Evolutionary conservation across 2,113 vertebrate genomes (phyloP), one percentile per base, ranked within the genome.

Genomic region (Callithrix jacchus): DNA sequence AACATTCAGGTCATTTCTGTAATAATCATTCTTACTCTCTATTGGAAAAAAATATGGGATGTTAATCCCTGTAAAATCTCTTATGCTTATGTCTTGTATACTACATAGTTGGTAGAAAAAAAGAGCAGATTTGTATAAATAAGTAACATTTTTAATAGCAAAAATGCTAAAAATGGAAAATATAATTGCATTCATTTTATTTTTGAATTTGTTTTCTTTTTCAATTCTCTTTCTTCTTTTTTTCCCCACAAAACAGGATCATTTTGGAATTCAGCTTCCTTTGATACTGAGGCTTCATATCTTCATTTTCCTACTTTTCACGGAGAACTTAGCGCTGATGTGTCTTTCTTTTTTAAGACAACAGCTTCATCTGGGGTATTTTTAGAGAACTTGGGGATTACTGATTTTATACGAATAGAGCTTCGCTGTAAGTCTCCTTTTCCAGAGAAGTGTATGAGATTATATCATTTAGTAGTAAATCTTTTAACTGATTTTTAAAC

Each of bases 301-400:
- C 99, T 99, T 71, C 99, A 99, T 98, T 99, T 99, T 64, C 99
- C 99, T 14, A 99, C 99, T n/a, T 99, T 99, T 95, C 99, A 99
- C 0, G 99, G 99, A 89, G 99, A 99, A 94, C 98, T 99, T 37
- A 99, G 99, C 6, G 99, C 99, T 10, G 99, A 99, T 93, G 99
- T 99, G 40, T 99, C 99, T 12, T 99, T 99, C 98, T 99, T 99
- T 95, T 99, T 99, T 96, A 99, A 99, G 98, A 99, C 99, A 45
- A 99, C 98, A 20, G 99, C 99, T 25, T 99, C 99, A 0, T 99
- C 99, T 3, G 99, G 99, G 54, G 99, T 99, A 8, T 99, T 99
- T 98, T 98, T 99, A 98, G 99, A 99, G 98, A 99, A 99, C 97
- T 98, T 99, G 81, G 99, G 99, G 95, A 99, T 99, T 97, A 99